Base-by-base conservation (phyloP, 2,888 invertebrate genomes). In the Drosophila fulvimacula region DNA sequence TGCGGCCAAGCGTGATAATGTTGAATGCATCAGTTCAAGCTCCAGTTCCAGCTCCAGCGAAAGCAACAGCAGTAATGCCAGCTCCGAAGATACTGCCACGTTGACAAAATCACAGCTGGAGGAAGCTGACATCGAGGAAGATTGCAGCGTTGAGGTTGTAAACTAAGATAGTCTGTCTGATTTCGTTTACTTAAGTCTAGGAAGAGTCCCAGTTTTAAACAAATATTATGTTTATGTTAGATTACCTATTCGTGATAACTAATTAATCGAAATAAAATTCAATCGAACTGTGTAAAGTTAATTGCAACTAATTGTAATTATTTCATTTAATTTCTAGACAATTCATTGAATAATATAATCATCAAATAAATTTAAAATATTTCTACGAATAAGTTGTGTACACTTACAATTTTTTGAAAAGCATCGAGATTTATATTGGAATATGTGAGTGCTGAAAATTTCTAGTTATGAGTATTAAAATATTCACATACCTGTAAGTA, bases 81-180 rank as follows among this genome's bases (percentile, higher is more conserved):
- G 79, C 65, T 69, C 59, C 56, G 81, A 68, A 67, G 77, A n/a
- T 70, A 76, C 46, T 66, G 73, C 36, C 34, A 56, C 15, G 39
- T 48, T 32, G 70, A 53, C 57, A n/a, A 55, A 42, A 30, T 58
- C 51, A 15, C 71, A 19, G 62, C 68, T 13, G 75, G 51, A 62
- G 21, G 57, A 42, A 6, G 76, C 63, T 6, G 81, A 73, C 13
- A 71, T 84, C n/a, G 75, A 86, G 17, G 92, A 91, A 41, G 92
- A 92, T 63, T 80, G 90, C 53, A 86, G 90, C 46, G 92, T 92
- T 2, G 93, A 93, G 57, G 93, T 92, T 34, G 92, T 92, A 39
- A 92, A 92, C 81, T 92, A 80, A 86, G 36, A 9, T 15, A 6
- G 21, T 3, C 13, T 24, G 6, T 5, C 15, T 30, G 9, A 21